A percentile compares a stretch with the other conserved stretches of the same genome.
phyloP scores from a whole-genome alignment of 2,888 invertebrate species.

The Drosophila macrothrix region DNA sequence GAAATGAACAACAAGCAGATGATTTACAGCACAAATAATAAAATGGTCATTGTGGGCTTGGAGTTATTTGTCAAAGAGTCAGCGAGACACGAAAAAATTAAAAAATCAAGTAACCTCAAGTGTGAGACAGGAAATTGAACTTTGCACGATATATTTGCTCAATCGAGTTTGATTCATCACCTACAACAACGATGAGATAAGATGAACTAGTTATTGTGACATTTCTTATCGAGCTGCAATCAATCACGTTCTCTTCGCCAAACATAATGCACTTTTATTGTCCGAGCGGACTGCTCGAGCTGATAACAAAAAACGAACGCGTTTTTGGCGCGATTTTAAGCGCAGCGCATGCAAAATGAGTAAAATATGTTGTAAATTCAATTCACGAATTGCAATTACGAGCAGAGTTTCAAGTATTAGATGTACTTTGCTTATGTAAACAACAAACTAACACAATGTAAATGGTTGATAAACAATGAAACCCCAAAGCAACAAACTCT shows the following conservation, averaged over 20 bases:
- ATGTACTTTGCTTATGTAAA: slow-evolving; percentile 60
- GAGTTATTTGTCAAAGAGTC: slow-evolving; percentile 67
- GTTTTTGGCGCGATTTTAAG: slow-evolving; percentile 27
- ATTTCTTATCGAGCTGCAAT: slow-evolving; percentile 34
- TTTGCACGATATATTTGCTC: slow-evolving; percentile 28
- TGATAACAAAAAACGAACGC: slow-evolving; percentile 16
- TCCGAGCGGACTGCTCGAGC: background rate
- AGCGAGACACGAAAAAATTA: slow-evolving; percentile 15
- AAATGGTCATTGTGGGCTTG: slow-evolving; percentile 63
- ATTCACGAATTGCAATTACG: slow-evolving; percentile 40
- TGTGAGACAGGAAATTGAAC: slow-evolving; percentile 66
- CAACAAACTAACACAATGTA: slow-evolving; percentile 33
- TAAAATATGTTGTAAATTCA: slow-evolving; percentile 1
- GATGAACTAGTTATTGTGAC: slow-evolving; percentile 18
- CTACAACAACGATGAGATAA: slow-evolving; percentile 2
- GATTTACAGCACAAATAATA: slow-evolving; percentile 70
- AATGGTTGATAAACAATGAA: slow-evolving; percentile 56
- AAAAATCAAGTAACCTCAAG: slow-evolving; percentile 16
- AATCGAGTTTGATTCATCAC: slow-evolving; percentile 1
- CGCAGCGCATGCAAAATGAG: background rate
- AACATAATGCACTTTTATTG: slow-evolving; percentile 20
- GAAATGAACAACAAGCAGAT: slow-evolving; percentile 75
- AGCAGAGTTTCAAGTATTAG: background rate
- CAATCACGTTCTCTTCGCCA: slow-evolving; percentile 56
- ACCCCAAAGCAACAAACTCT: slow-evolving; percentile 21